Evolutionary conservation across 2,888 invertebrate genomes (phyloP), one percentile per base, ranked within the genome.

Genomic region (Galeopsomyia nigrocyanea): DNA sequence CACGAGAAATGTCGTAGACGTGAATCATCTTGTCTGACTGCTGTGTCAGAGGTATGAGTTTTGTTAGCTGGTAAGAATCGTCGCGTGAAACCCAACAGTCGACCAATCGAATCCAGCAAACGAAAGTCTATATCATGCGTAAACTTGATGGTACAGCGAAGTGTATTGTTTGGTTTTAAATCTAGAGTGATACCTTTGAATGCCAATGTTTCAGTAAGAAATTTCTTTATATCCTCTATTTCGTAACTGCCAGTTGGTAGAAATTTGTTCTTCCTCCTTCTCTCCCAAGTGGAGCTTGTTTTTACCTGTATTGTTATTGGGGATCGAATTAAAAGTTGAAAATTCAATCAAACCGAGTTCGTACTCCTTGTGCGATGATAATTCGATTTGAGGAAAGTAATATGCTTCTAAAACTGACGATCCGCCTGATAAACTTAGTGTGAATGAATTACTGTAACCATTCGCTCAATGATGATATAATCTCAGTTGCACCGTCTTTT

Each of bases 231-330:
- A 77, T 82, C 80, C 22, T 78, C 76, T 26, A 83, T 76, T 78
- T 84, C 82, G 75, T 84, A 83, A n/a, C 81, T 79, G 13, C 83
- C 82, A 5, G 74, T 75, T 31, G 82, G 81, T 64, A 83, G 77
- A 16, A 55, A n/a, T n/a, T n/a, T n/a, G n/a, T n/a, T n/a, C 74
- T 16, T 82, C 62, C 39, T 74, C 71, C 63, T 79, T 65, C 50
- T 80, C 55, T 56, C 69, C 72, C 10, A 75, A 64, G 55, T 77
- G 77, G 77, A 85, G 81, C 70, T 79, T 80, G 75, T 83, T 84
- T 71, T 83, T 81, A 55, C 73, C 75, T 49, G 76, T 75, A 75
- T 84, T 81, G 1, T 85, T 78, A 76, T 84, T 85, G 1, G 82
- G 81, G 68, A 84, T 81, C 6, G 80, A 77, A 73, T 82, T 80